Evolutionary conservation across 2,888 invertebrate genomes (phyloP).

Genomic region (Plemyria rubiginata): DNA sequence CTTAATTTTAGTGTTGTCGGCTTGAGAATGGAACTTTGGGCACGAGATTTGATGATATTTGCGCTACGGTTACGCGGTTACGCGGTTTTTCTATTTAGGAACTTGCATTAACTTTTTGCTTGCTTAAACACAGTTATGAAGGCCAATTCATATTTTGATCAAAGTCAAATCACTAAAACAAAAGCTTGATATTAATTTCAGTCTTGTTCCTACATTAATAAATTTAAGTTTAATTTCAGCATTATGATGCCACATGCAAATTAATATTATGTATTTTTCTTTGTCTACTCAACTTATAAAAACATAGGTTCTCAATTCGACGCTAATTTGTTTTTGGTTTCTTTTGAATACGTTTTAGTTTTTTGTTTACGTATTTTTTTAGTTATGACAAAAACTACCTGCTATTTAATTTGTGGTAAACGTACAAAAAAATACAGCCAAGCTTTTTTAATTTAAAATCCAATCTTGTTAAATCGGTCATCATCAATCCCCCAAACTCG

Average conservation of each 20-base stretch:
- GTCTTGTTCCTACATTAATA: too few species aligned
- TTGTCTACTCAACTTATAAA: too few species aligned
- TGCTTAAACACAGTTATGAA: not conserved
- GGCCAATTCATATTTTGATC: too few species aligned
- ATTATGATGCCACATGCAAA: too few species aligned
- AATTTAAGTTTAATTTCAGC: too few species aligned
- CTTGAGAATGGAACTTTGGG: conserved; percentile 16
- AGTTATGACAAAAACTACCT: not conserved
- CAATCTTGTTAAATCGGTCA: conserved; percentile 31
- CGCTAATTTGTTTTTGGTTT: too few species aligned
- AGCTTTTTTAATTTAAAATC: conserved; percentile 30
- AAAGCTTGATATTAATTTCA: too few species aligned
- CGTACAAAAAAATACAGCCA: conserved; percentile 11
- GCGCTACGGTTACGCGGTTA: not conserved
- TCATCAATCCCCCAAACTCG: conserved; percentile 33
- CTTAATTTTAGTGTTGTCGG: conserved; percentile 26
- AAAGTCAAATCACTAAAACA: too few species aligned
- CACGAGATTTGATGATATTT: conserved; percentile 14
- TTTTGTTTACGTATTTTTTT: not conserved
- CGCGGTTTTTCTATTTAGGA: not conserved
- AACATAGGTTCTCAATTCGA: too few species aligned
- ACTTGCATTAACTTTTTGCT: not conserved
- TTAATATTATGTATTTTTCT: too few species aligned
- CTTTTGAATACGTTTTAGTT: too few species aligned
- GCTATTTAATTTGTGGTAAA: too few species aligned